Percentiles rank a stretch among this genome's conserved stretches.
phyloP scores from a whole-genome alignment of 2,888 invertebrate genomes.

The Lamellibrachia columna region DNA sequence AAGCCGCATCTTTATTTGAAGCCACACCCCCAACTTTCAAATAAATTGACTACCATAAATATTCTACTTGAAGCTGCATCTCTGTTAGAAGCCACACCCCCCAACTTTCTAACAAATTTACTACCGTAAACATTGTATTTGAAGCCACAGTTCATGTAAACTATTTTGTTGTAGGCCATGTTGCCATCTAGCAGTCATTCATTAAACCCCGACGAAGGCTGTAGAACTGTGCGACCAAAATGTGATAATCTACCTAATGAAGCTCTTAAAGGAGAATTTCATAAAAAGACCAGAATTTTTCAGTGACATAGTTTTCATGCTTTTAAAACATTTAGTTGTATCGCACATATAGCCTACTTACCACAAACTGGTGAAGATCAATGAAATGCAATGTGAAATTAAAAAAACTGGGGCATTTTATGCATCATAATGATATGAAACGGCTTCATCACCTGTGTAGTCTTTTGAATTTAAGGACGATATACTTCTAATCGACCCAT shows the following conservation, averaged over 20 bases:
- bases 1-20: background rate
- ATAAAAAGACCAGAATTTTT: background rate
- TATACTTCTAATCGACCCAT: background rate
- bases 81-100: background rate
- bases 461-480: background rate
- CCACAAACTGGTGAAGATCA: too few relatives aligned
- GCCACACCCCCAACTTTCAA: background rate
- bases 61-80: background rate
- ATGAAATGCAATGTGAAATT: background rate
- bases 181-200: background rate
- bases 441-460: background rate
- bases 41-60: background rate
- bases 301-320: too few relatives aligned
- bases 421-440: background rate
- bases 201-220: too few relatives aligned
- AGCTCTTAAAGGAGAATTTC: background rate
- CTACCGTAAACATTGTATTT: background rate
- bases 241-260: background rate
- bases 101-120: background rate
- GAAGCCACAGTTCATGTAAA: background rate
- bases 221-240: background rate
- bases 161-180: background rate
- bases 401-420: too few relatives aligned
- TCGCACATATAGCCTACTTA: too few relatives aligned
- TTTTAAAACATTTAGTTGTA: too few relatives aligned